Conservation (phyloP, 1,140 invertebrate species). For the Ptiloglossa arizonensis region DNA sequence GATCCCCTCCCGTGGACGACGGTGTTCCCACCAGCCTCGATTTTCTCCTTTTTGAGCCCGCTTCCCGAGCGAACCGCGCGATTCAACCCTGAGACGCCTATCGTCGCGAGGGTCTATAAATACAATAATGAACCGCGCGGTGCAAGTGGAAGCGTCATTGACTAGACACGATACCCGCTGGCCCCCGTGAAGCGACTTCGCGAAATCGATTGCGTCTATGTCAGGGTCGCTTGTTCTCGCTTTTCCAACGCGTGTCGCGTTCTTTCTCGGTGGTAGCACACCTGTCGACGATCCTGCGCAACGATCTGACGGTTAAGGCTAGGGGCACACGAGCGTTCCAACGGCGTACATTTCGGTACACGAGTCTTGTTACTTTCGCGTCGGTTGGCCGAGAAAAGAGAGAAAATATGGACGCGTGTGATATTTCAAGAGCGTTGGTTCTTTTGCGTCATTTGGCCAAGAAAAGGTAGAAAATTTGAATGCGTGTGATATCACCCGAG, state of each 20-base stretch:
- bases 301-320: too few relatives aligned
- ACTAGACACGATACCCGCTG: slow-evolving; percentile 29
- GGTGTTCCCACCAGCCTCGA: not conserved
- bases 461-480: too few relatives aligned
- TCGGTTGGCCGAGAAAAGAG: too few relatives aligned
- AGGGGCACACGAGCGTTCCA: too few relatives aligned
- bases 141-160: slow-evolving; percentile 37
- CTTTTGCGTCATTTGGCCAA: too few relatives aligned
- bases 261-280: too few relatives aligned
- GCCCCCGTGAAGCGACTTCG: slow-evolving; percentile 11
- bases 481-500: too few relatives aligned
- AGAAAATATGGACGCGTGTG: too few relatives aligned
- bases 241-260: slow-evolving; percentile 6
- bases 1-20: not conserved
- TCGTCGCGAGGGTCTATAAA: slow-evolving; percentile 27
- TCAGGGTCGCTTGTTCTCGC: slow-evolving; percentile 30
- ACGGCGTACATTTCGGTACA: too few relatives aligned
- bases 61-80: not conserved
- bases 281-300: not conserved
- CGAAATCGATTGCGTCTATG: slow-evolving; percentile 43
- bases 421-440: too few relatives aligned
- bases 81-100: slow-evolving; percentile 34
- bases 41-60: not conserved
- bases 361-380: too few relatives aligned
- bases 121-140: slow-evolving; percentile 43